Conservation (phyloP, 2,888 invertebrate genomes). For the Bhutanitis thaidina region DNA sequence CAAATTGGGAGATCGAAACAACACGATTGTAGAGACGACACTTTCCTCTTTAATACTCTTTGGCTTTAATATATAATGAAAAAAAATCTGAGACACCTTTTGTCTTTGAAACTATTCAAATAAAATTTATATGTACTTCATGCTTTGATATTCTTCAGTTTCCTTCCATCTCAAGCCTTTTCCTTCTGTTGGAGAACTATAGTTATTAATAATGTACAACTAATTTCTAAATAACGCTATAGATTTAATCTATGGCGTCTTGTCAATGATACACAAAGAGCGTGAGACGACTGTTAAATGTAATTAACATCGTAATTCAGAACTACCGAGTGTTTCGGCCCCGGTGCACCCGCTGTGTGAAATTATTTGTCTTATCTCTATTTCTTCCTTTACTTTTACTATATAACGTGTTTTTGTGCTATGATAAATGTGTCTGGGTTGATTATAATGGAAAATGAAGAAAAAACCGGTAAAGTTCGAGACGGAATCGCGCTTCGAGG, state of each 20-base stretch:
- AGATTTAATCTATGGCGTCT: slow-evolving; percentile 1
- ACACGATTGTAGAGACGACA: too few relatives aligned
- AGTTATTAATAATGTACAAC: too few relatives aligned
- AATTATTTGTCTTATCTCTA: not conserved
- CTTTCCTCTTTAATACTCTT: too few relatives aligned
- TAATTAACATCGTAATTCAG: not conserved
- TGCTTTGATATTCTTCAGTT: too few relatives aligned
- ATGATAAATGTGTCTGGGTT: not conserved
- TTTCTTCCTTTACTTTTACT: not conserved
- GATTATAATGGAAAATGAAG: not conserved
- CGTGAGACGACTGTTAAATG: not conserved
- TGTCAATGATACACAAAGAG: not conserved
- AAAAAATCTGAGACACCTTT: too few relatives aligned
- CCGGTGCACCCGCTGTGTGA: not conserved
- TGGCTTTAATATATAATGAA: too few relatives aligned
- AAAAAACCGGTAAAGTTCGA: not conserved
- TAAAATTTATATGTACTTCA: too few relatives aligned
- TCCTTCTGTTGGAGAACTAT: too few relatives aligned
- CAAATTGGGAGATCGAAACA: too few relatives aligned
- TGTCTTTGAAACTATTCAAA: too few relatives aligned
- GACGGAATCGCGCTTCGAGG: too few relatives aligned
- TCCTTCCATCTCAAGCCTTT: too few relatives aligned
- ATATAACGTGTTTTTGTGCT: not conserved
- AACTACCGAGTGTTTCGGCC: not conserved
- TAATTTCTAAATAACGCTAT: not conserved